A percentile compares a stretch with the other conserved stretches of the same genome.
Evolutionary conservation across 2,888 invertebrate genomes (phyloP).

Genomic region (Pasiphila rectangulata): DNA sequence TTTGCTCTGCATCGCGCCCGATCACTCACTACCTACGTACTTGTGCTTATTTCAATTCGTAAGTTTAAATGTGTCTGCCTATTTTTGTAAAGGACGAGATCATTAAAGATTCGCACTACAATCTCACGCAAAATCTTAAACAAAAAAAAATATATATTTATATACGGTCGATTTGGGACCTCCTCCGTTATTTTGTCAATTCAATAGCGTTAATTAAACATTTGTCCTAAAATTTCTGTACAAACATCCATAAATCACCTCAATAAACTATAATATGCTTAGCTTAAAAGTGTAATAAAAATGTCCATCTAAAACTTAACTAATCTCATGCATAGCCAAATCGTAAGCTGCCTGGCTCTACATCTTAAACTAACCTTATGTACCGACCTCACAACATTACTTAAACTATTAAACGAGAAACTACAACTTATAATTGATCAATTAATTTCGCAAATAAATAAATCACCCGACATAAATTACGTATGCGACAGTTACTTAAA

Average conservation of each 20-base stretch:
- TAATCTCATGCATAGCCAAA: no score
- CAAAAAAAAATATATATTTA: not conserved
- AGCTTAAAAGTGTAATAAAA: no score
- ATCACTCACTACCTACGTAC: not conserved
- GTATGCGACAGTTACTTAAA: conserved; percentile 15
- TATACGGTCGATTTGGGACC: not conserved
- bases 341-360: no score
- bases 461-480: conserved; percentile 9
- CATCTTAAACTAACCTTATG: no score
- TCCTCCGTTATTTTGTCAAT: no score
- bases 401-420: conserved; percentile 1
- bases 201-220: no score
- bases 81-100: not conserved
- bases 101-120: not conserved
- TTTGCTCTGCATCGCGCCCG: conserved; percentile 12
- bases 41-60: conserved; percentile 1
- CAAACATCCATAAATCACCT: no score
- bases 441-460: conserved; percentile 13
- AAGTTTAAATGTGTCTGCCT: not conserved
- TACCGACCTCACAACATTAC: no score
- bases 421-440: conserved; percentile 8
- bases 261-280: no score
- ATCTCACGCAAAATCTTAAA: conserved; percentile 2
- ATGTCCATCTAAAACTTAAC: no score
- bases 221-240: no score